Base-by-base conservation (phyloP, 2,113 vertebrate genomes). In the Ictalurus furcatus region DNA sequence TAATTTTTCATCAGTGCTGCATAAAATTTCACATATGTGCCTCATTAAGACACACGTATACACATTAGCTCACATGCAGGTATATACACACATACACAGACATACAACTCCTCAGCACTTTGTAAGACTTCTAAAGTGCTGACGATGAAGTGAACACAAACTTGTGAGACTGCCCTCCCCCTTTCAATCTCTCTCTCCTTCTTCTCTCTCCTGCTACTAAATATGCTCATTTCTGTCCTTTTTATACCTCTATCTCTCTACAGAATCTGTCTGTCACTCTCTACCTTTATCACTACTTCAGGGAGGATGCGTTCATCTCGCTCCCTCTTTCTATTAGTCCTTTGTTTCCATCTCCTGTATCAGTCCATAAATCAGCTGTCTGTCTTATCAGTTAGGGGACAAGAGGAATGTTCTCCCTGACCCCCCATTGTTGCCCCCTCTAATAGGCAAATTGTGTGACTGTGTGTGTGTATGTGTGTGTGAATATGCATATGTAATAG, bases 91-190 rank as follows among this genome's bases (percentile, higher is more conserved):
- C n/a, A 63, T 14, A 85, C 59, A 78, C 6, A 73, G 83, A 87
- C 78, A 81, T 82, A 74, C 79, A 85, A 73, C 82, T 40, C 76
- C 86, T 90, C 89, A 79, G 79, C 81, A 85, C 86, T 90, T 76
- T 90, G n/a, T 74, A 19, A 86, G 74, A 81, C 76, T 88, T 85
- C 30, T 44, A 86, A 90, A 90, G 56, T 88, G 82, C 89, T 90
- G 86, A 90, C 65, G 40, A 84, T 67, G 69, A 54, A 79, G 48
- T 69, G 73, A 40, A 85, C 74, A 81, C 74, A 81, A 87, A 94
- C 92, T 92, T 94, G 91, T 90, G 90, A 88, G 84, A 90, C 92
- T 92, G 54, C 59, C 58, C 71, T 40, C n/a, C 59, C 76, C 12
- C 58, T 89, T 88, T 56, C 85, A 48, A 23, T 48, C 34, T 54